phyloP scores from a whole-genome alignment of 2,888 invertebrate species.

The Hirudinaria manillensis region DNA sequence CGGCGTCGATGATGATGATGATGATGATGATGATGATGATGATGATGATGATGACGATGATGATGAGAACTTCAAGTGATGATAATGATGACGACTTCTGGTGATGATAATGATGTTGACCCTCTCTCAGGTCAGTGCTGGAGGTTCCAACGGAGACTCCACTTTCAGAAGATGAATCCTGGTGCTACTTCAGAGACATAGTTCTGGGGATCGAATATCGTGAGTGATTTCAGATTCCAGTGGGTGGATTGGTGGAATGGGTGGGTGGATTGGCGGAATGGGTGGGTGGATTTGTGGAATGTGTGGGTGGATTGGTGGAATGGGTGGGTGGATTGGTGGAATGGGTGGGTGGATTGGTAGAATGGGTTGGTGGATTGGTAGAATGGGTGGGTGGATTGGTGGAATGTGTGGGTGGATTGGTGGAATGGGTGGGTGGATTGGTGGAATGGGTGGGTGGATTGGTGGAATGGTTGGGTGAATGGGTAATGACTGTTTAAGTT shows the following conservation, averaged over 20 bases:
- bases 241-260: not conserved
- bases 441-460: not conserved
- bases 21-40: constrained; percentile 24
- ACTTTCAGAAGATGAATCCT: constrained; percentile 72
- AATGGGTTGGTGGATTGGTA: too few relatives aligned
- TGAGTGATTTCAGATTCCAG: constrained; percentile 59
- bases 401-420: too few relatives aligned
- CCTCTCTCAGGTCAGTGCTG: constrained; percentile 60
- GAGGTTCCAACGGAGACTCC: constrained; percentile 81
- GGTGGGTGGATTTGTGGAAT: too few relatives aligned
- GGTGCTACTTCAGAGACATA: constrained; percentile 84
- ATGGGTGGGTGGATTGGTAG: too few relatives aligned
- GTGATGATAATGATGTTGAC: constrained; percentile 28
- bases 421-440: too few relatives aligned
- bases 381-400: too few relatives aligned
- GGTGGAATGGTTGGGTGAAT: not conserved
- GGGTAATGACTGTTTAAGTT: not conserved
- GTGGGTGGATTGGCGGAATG: not conserved
- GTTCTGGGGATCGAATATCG: constrained; percentile 87
- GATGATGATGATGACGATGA: constrained; percentile 24
- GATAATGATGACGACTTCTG: constrained; percentile 26
- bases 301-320: not conserved
- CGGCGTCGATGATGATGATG: constrained; percentile 26
- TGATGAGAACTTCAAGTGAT: constrained; percentile 14
- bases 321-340: not conserved